Base-by-base conservation (phyloP, 2,797 vertebrate species). In the Bovichtus diacanthus region DNA sequence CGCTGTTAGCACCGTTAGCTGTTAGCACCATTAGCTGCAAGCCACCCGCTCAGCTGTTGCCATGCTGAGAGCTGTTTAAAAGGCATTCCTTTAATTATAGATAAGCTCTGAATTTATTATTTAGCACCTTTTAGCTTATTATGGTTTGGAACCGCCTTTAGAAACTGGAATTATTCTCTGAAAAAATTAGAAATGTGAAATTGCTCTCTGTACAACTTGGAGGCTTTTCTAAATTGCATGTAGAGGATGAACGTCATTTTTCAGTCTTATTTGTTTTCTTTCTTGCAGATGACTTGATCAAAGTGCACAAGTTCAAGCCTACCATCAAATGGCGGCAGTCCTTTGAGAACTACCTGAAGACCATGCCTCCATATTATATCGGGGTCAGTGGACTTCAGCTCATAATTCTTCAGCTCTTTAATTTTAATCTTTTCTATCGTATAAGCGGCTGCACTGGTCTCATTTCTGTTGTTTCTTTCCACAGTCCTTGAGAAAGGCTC, bases 301-400 rank as follows among this genome's bases (percentile, higher is more conserved):
- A 99, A 96, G 96, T 99, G 94, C 98, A 99, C 95, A 99, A 99
- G 92, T 97, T 99, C 92, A 99, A 99, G 94, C 97, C 98, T 78
- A 99, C 96, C 90, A 90, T 98, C 87, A 99, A 99, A 94, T 99
- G 98, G 98, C 93, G 97, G 38, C 98, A 99, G 93, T 96, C 97
- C 87, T 99, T 99, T 93, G 98, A 99, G 93, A 97, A 96, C 94
- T 99, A 99, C 95, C 94, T 99, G 95, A 99, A 99, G 97, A 97
- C 96, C 53, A 98, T 98, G 97, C 98, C 98, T 91, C 97, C 98
- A 1, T 99, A 99, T 93, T 99, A 98, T 84, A 95, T 99, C 58
- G 93, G 97, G 96, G 98, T 99, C 93, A 80, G 94, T 84, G 18
- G 21, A 43, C 18, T 29, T 18, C 27, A 31, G 31, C 29, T 31